Evolutionary conservation across 1,140 invertebrate genomes (phyloP).

Genomic region (Nixonia krombeini): DNA sequence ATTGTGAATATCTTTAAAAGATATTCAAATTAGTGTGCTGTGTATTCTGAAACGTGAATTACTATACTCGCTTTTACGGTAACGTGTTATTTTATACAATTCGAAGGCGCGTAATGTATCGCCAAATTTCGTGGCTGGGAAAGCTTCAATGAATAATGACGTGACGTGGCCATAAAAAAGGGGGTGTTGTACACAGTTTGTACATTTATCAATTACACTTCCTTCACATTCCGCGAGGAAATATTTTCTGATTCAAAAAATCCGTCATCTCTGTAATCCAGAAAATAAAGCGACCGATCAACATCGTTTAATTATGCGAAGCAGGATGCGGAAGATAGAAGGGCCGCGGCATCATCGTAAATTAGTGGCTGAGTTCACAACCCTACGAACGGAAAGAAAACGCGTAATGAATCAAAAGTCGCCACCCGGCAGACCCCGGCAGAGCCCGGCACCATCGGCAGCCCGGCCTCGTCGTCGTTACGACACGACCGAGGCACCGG

Average conservation of each 20-base stretch:
- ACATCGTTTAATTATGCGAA: slow-evolving; percentile 51
- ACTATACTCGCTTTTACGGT: too few species aligned
- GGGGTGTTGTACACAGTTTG: too few species aligned
- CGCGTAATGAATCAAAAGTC: slow-evolving; percentile 63
- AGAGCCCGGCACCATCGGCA: too few species aligned
- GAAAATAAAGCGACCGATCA: slow-evolving; percentile 51
- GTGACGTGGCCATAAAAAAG: too few species aligned
- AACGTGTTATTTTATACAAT: too few species aligned
- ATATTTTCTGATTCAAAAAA: slow-evolving; percentile 8
- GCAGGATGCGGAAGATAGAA: slow-evolving; percentile 45
- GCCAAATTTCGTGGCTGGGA: too few species aligned
- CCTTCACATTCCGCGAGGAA: background rate
- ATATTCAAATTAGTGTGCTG: too few species aligned
- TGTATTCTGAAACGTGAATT: too few species aligned
- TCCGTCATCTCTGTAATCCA: slow-evolving; percentile 42
- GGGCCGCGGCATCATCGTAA: slow-evolving; percentile 48
- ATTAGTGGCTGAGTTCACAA: slow-evolving; percentile 48
- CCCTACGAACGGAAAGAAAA: slow-evolving; percentile 54
- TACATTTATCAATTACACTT: background rate
- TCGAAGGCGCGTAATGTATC: too few species aligned
- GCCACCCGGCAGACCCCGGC: slow-evolving; percentile 42
- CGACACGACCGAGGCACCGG: slow-evolving; percentile 54
- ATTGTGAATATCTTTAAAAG: too few species aligned
- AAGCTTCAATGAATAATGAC: too few species aligned
- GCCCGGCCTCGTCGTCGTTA: slow-evolving; percentile 52